Conservation (phyloP, 2,797 vertebrate genomes). For the Numenius phaeopus region DNA sequence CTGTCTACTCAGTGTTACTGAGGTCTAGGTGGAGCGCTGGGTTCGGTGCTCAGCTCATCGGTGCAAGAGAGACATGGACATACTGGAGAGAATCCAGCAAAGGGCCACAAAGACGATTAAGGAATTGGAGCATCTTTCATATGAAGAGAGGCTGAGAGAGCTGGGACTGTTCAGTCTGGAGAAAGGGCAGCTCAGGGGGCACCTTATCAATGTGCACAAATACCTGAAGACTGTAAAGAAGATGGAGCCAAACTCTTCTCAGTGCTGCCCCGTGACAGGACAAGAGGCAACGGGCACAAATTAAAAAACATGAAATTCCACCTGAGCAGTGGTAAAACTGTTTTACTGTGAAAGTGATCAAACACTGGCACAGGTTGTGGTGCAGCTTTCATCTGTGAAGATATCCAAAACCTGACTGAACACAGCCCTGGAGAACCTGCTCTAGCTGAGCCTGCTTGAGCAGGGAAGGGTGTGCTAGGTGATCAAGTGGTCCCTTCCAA, state of each 20-base stretch:
- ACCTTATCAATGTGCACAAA: neutral
- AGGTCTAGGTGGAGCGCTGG: neutral
- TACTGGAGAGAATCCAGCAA: neutral
- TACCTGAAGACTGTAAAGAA: neutral
- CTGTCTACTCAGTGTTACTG: neutral
- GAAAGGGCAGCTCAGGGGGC: neutral
- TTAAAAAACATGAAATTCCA: neutral
- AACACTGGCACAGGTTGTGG: neutral
- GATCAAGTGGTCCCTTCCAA: neutral
- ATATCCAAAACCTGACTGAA: neutral
- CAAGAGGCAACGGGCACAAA: neutral
- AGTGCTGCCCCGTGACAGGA: neutral
- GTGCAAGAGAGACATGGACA: accelerated
- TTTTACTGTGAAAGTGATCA: neutral
- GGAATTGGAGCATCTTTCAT: neutral
- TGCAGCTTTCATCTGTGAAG: neutral
- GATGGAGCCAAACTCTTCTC: neutral
- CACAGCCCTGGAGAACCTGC: neutral
- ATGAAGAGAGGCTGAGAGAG: neutral
- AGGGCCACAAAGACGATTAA: neutral
- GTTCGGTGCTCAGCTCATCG: neutral
- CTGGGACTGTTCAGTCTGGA: neutral
- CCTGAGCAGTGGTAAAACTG: neutral
- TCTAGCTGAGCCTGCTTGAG: neutral
- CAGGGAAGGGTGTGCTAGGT: neutral